phyloP scores from a whole-genome alignment of 2,888 invertebrate genomes.

The Sylvicola fuscatus region DNA sequence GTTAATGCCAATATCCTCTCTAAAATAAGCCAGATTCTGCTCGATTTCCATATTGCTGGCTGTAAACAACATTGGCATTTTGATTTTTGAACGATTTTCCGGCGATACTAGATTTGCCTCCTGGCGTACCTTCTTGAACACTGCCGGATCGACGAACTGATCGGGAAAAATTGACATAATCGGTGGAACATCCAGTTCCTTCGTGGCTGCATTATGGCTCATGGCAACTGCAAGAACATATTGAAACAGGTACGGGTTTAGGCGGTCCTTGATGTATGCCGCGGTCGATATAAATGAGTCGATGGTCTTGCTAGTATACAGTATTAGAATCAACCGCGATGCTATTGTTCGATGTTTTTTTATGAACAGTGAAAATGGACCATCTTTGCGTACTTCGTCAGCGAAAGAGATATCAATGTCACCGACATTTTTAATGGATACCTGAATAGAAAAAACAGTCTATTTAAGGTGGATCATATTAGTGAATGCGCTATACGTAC shows the following conservation, averaged over 20 bases:
- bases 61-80: constrained; percentile 45
- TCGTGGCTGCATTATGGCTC: constrained; percentile 32
- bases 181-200: constrained; percentile 39
- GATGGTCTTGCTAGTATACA: constrained; percentile 36
- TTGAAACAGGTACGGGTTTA: constrained; percentile 65
- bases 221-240: constrained; percentile 58
- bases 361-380: constrained; percentile 49
- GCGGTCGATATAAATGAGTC: constrained; percentile 47
- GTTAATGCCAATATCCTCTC: constrained; percentile 60
- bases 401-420: constrained; percentile 15
- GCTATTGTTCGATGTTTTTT: constrained; percentile 51
- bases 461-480: too few relatives aligned
- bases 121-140: constrained; percentile 47
- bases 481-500: not conserved
- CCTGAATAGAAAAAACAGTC: constrained; percentile 10
- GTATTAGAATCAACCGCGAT: constrained; percentile 41
- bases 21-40: constrained; percentile 54
- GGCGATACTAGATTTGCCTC: constrained; percentile 37
- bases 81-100: constrained; percentile 29
- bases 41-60: constrained; percentile 46
- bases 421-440: constrained; percentile 17
- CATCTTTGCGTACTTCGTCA: constrained; percentile 11
- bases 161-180: constrained; percentile 63
- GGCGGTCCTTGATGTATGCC: constrained; percentile 44
- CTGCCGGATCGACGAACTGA: constrained; percentile 57